Percentiles rank a stretch among this genome's conserved stretches.
phyloP scores from a whole-genome alignment of 2,888 invertebrate species.

The Liodrosophila aerea region DNA sequence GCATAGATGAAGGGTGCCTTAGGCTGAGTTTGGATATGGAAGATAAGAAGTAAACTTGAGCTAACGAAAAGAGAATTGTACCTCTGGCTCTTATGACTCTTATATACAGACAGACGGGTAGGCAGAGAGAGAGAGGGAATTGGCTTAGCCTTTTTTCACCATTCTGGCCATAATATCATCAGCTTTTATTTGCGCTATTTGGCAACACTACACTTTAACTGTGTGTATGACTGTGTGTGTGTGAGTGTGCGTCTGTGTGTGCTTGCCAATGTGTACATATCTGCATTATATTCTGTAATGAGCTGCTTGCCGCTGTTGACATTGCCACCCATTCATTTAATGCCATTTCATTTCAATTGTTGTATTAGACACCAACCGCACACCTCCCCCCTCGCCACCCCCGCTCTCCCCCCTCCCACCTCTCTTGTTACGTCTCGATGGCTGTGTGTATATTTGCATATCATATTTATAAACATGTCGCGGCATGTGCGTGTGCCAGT shows the following conservation, averaged over 20 bases:
- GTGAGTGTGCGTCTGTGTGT: slow-evolving; percentile 9
- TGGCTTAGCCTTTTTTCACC: no score
- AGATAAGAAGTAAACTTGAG: no score
- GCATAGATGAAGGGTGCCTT: no score
- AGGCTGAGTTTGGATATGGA: no score
- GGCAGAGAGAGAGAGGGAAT: no score
- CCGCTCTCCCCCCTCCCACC: not conserved
- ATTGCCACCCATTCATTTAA: slow-evolving; percentile 58
- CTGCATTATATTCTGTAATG: slow-evolving; percentile 56
- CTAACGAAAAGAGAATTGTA: no score
- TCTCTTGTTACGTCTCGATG: slow-evolving; percentile 2
- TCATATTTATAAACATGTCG: slow-evolving; percentile 40
- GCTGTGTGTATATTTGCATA: slow-evolving; percentile 31
- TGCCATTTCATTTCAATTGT: slow-evolving; percentile 60
- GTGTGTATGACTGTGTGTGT: slow-evolving; percentile 4
- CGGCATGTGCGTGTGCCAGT: not conserved
- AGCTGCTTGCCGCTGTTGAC: slow-evolving; percentile 55
- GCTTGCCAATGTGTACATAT: slow-evolving; percentile 28
- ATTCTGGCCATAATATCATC: no score
- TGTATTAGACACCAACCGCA: slow-evolving; percentile 23
- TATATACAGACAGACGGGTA: no score
- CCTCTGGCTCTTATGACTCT: no score
- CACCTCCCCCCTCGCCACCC: not conserved
- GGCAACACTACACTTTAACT: slow-evolving; percentile 25
- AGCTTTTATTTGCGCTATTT: no score